Conservation (phyloP, 1,140 invertebrate species). For the Drosophila asahinai region DNA sequence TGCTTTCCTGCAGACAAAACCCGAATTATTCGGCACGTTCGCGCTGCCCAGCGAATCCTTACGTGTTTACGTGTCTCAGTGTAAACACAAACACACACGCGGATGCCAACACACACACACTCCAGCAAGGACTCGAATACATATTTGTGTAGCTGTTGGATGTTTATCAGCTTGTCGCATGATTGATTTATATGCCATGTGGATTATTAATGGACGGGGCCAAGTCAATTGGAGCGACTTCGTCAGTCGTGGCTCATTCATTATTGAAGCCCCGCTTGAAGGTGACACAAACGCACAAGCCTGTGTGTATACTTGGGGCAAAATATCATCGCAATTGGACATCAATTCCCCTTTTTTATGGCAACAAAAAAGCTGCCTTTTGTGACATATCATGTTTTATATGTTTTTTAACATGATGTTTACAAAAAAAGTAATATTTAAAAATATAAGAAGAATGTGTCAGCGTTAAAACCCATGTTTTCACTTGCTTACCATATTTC, state of each 20-base stretch:
- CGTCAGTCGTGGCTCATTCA: conserved; percentile 51
- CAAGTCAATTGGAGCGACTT: conserved; percentile 72
- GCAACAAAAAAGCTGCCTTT: background rate
- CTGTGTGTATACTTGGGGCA: background rate
- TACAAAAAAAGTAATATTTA: background rate
- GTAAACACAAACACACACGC: conserved; percentile 27
- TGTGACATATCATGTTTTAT: conserved; percentile 1
- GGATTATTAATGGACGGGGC: conserved; percentile 70
- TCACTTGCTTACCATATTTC: too few species aligned
- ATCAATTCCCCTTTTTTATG: conserved; percentile 12
- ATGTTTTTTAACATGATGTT: background rate
- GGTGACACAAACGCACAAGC: conserved; percentile 16
- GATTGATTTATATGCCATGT: conserved; percentile 74
- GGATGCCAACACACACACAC: conserved; percentile 11
- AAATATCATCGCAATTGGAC: conserved; percentile 15
- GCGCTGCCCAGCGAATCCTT: conserved; percentile 42
- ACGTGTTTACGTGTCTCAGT: conserved; percentile 40
- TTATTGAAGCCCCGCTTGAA: conserved; percentile 56
- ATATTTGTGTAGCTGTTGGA: conserved; percentile 52
- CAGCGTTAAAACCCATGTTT: background rate
- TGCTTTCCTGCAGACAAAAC: conserved; percentile 48
- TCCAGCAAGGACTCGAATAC: conserved; percentile 12
- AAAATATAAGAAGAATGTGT: background rate
- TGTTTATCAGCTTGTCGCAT: conserved; percentile 79
- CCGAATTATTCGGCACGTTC: conserved; percentile 55